Evolutionary conservation across 2,888 invertebrate species (phyloP), one percentile per base, ranked within the genome.

Genomic region (Chromoteleia sp.): DNA sequence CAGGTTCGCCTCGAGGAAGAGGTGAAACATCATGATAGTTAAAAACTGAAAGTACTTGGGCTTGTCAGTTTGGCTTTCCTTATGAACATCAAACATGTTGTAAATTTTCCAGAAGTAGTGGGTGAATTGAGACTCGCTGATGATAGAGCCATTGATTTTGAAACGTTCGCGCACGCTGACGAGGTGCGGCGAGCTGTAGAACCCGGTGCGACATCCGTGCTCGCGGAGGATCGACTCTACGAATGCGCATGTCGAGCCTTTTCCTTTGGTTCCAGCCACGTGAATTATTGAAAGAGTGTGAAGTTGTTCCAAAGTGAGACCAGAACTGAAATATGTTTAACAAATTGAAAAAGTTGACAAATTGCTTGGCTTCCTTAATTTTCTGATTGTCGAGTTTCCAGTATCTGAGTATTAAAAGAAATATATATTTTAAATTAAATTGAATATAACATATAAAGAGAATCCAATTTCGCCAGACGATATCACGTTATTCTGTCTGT

Each of bases 231-330:
- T 97, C 0, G 96, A 95, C 91, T 99, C 99, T 84, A 96, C 95
- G 92, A 97, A 95, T 0, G 98, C 98, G 90, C 98, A 98, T 0
- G 98, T 98, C 14, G 98, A 98, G 17, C 97, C 97, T 94, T 99
- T 99, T 61, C 99, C 99, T 92, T 99, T 99, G 0, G 99, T 99
- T 7, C 99, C 99, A 77, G 98, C 95, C 4, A 99, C 95, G 93
- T 99, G 99, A 88, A 99, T 98, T 43, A 98, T 94, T 65, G 97
- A 96, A 14, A 98, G 90, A 65, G 93, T 92, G 86, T 97, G 95
- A 68, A 98, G 90, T 81, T 94, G 94, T 0, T 94, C 92, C 15
- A 95, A 81, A 0, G 93, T 91, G 1, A 97, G 89, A 15, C 96
- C 97, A 36, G 94, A 94, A 79, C 95, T 94, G 12, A 41, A 65